Conservation (phyloP, 2,797 vertebrate species). For the Telmatherina bonti region DNA sequence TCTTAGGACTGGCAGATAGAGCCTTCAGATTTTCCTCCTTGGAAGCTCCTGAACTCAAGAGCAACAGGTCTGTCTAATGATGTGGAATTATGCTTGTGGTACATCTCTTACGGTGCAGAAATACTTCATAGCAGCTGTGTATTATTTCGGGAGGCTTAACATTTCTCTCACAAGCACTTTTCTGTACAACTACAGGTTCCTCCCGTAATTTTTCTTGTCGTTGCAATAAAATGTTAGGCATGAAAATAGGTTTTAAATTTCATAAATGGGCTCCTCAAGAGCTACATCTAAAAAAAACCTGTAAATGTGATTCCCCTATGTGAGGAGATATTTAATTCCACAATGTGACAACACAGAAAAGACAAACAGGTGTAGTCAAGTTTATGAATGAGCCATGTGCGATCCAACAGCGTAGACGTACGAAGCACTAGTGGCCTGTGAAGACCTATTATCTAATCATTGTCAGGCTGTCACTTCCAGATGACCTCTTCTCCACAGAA, state of each 20-base stretch:
- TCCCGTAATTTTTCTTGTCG: slow-evolving; percentile 20
- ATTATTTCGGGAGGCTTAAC: slow-evolving; percentile 53
- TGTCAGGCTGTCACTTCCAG: slow-evolving; percentile 65
- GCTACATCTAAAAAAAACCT: slow-evolving; percentile 11
- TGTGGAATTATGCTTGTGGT: slow-evolving; percentile 65
- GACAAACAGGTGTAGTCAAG: slow-evolving; percentile 1
- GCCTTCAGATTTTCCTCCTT: slow-evolving; percentile 51
- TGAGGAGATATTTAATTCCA: slow-evolving; percentile 11
- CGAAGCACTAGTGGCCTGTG: slow-evolving; percentile 46
- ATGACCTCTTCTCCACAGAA: slow-evolving; percentile 63
- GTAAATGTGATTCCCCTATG: slow-evolving; percentile 8
- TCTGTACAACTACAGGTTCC: slow-evolving; percentile 28
- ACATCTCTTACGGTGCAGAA: slow-evolving; percentile 64
- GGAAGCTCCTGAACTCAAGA: slow-evolving; percentile 56
- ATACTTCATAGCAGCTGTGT: slow-evolving; percentile 47
- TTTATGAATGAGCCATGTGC: slow-evolving; percentile 33
- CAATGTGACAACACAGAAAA: slow-evolving; percentile 15
- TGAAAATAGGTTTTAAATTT: slow-evolving; percentile 21
- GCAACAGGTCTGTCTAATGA: slow-evolving; percentile 74
- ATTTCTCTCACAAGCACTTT: slow-evolving; percentile 44
- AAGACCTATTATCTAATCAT: slow-evolving; percentile 68
- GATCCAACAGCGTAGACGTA: slow-evolving; percentile 50
- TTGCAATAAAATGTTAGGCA: slow-evolving; percentile 39
- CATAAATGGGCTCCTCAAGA: background rate
- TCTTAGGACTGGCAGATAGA: slow-evolving; percentile 51